phyloP scores from a whole-genome alignment of 2,113 vertebrate genomes.

The Nematolebias whitei region DNA sequence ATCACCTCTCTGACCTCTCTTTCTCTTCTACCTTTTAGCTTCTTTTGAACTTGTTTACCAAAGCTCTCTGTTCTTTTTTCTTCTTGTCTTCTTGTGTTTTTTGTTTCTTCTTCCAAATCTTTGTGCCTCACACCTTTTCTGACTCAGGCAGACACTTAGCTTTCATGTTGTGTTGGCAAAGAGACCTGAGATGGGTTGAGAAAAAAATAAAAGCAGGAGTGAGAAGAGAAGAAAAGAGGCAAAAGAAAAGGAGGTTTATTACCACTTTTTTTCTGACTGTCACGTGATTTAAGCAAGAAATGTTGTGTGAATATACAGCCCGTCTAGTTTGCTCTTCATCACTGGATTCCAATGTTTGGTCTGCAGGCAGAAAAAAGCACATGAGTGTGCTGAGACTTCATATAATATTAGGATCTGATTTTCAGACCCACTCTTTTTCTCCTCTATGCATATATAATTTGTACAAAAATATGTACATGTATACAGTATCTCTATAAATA shows the following conservation, averaged over 20 bases:
- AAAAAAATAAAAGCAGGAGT: not conserved
- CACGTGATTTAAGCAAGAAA: slow-evolving; percentile 18
- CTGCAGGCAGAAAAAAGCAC: slow-evolving; percentile 56
- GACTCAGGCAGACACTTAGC: not conserved
- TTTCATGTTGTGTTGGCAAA: slow-evolving; percentile 9
- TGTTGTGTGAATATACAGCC: slow-evolving; percentile 18
- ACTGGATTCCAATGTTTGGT: slow-evolving; percentile 46
- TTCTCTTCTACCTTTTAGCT: not conserved
- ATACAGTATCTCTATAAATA: no score
- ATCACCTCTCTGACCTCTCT: not conserved
- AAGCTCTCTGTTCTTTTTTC: not conserved
- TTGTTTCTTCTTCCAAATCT: not conserved
- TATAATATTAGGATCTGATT: slow-evolving; percentile 50
- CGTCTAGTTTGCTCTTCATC: slow-evolving; percentile 64
- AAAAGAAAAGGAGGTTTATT: not conserved
- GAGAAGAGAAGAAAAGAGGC: not conserved
- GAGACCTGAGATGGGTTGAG: slow-evolving; percentile 3
- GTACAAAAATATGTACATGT: fast-evolving
- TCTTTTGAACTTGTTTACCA: not conserved
- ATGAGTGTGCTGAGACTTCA: slow-evolving; percentile 63
- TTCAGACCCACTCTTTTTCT: slow-evolving; percentile 4
- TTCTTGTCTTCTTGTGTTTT: not conserved
- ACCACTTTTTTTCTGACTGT: not conserved
- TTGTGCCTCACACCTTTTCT: slow-evolving; percentile 14
- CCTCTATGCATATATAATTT: slow-evolving; percentile 16